Percentiles rank a stretch among this genome's conserved stretches.
These are phyloP conservation scores for Entosphenus tridentatus DNA, from an alignment of 2,113 vertebrate genomes.

Conservation along the genomic window DNA sequence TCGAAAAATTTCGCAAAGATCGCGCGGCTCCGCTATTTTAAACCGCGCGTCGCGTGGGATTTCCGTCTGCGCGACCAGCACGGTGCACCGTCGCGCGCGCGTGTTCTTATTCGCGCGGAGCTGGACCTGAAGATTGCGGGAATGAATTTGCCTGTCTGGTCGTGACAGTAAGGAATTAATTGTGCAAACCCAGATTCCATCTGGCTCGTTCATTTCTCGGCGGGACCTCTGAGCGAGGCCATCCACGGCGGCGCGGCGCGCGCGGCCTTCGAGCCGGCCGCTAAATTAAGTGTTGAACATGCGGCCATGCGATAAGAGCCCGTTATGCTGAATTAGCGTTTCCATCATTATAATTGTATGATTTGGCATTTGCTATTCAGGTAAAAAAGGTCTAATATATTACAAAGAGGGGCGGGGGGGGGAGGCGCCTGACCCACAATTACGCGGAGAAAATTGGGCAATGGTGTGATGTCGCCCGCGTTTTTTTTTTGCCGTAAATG, in stretches of 20 bases:
- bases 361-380: slow-evolving; percentile 7
- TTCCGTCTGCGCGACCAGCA: too few species aligned
- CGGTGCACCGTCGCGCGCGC: too few species aligned
- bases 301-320: slow-evolving; percentile 2
- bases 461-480: background rate
- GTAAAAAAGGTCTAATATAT: slow-evolving; percentile 1
- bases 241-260: background rate
- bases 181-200: slow-evolving; percentile 1
- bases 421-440: slow-evolving; percentile 3
- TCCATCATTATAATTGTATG: slow-evolving; percentile 7
- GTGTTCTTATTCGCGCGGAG: too few species aligned
- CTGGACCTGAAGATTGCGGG: too few species aligned
- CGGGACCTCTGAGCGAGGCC: background rate
- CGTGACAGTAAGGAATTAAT: background rate
- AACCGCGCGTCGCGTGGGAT: too few species aligned
- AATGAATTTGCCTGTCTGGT: too few species aligned
- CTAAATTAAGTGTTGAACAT: slow-evolving; percentile 5
- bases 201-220: slow-evolving; percentile 5
- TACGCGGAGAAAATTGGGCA: slow-evolving; percentile 3
- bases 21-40: too few species aligned
- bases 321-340: slow-evolving; percentile 6
- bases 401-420: background rate
- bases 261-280: background rate
- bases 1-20: too few species aligned
- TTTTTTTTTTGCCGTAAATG: background rate